Evolutionary conservation across 92 coral and sea anemone species (phyloP), one percentile per base, ranked within the genome.

Genomic region (Isaurus tuberculatus): DNA sequence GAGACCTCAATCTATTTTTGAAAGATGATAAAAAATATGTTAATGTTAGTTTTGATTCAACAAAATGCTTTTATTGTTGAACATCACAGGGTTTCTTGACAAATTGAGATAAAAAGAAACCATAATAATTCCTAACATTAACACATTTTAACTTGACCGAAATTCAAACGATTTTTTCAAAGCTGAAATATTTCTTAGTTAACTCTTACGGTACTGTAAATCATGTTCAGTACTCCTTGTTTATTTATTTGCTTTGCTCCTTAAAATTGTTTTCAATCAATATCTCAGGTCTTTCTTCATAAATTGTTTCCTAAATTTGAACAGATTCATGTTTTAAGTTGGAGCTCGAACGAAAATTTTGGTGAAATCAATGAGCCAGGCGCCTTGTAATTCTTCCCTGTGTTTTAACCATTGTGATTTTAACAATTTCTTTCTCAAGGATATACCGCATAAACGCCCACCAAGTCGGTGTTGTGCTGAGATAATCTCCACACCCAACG

Each of bases 361-460:
- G 30, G 15, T n/a, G 43, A 49, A 55, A 57, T 36, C 64, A 73
- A 51, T 74, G 10, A 29, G 31, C 64, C 29, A 27, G 65, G 16
- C 53, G 28, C 26, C 13, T 58, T 36, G 53, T 61, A 30, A 22
- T 33, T 34, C 20, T 7, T 11, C 32, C 46, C n/a, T 58, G 67
- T 10, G 61, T 27, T 19, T 33, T 22, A 75, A 53, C 34, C 57
- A 55, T 32, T 57, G 33, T 3, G 37, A 26, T 33, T 17, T 31
- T 31, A 33, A 34, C 57, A 71, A 55, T 4, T 40, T 13, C 17
- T 75, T 10, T 32, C 51, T 60, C 55, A 32, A 11, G n/a, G 34
- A 36, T n/a, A 13, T n/a, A 37, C 25, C 11, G 34, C 36, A 23
- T 13, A 20, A 11, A 20, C 82, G 82, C 82, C 82, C 69, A 77